Evolutionary conservation across 2,797 vertebrate species (phyloP).

Genomic region (Anomalospiza imberbis): DNA sequence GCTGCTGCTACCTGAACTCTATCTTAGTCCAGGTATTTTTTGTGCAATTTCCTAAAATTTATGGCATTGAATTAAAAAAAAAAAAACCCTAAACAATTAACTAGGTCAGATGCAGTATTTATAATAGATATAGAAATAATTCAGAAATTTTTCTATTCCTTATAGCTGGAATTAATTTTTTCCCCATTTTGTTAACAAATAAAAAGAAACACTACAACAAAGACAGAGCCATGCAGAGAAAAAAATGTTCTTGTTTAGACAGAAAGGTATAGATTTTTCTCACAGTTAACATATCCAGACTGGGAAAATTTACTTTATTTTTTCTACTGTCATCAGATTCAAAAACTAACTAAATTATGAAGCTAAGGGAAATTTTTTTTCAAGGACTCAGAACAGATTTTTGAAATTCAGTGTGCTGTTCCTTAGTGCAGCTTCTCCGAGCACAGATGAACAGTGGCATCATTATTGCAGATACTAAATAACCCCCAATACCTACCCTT

Average conservation of each 20-base stretch:
- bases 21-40: background rate
- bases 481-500: background rate
- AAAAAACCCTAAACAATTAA: background rate
- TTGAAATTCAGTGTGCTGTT: background rate
- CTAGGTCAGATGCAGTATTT: background rate
- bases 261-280: background rate
- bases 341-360: conserved; percentile 37
- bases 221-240: background rate
- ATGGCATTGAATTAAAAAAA: background rate
- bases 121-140: background rate
- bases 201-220: background rate
- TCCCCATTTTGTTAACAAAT: background rate
- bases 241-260: background rate
- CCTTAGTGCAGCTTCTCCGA: background rate
- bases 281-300: background rate
- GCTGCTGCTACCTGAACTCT: background rate
- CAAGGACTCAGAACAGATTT: background rate
- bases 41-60: background rate
- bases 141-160: background rate
- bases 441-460: background rate
- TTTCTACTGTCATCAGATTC: background rate
- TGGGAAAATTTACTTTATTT: background rate
- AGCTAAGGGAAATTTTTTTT: background rate
- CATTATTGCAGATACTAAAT: background rate
- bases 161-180: background rate